Evolutionary conservation across 2,888 invertebrate species (phyloP), one percentile per base, ranked within the genome.

Genomic region (Disparrhopalites patrizii): DNA sequence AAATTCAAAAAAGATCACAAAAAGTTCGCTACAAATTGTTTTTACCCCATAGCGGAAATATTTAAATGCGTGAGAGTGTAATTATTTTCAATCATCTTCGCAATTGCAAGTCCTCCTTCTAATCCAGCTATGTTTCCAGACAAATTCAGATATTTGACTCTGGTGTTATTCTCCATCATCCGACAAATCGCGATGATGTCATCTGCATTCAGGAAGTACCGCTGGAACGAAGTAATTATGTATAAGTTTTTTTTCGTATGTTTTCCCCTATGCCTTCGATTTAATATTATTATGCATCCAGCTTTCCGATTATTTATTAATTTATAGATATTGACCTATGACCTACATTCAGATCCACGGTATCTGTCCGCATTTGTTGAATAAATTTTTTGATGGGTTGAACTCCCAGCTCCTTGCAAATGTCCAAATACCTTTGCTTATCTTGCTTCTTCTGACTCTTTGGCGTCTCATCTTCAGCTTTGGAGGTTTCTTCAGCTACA

Each of bases 361-460:
- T 55, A 4, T 56, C 51, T 1, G 20, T 31, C 23, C 68, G 47
- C 31, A 73, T 55, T 23, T 50, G 55, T 0, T 62, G 38, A 10
- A 73, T 13, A 13, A 73, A 70, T 20, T 20, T 66, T 20, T 63
- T 51, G 7, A 66, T 43, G 0, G 81, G 80, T 3, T 78, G 77
- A 61, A 81, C 79, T 60, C 77, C 75, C 30, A 78, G 71, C 30
- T 78, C 77, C 69, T 78, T 78, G 70, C 81, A 81, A 15, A 78
- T 30, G 31, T 77, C 75, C 61, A 73, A 75, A 69, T 81, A 82
- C 31, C 76, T 76, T 52, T 79, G 77, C 31, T 75, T 68, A 25
- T 80, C 81, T 50, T 76, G 73, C 62, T 77, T 76, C n/a, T n/a
- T n/a, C n/a, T n/a, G n/a, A n/a, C n/a, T n/a, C n/a, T n/a, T n/a